Base-by-base conservation (phyloP, 2,888 invertebrate species). In the Aleiodes testaceus region DNA sequence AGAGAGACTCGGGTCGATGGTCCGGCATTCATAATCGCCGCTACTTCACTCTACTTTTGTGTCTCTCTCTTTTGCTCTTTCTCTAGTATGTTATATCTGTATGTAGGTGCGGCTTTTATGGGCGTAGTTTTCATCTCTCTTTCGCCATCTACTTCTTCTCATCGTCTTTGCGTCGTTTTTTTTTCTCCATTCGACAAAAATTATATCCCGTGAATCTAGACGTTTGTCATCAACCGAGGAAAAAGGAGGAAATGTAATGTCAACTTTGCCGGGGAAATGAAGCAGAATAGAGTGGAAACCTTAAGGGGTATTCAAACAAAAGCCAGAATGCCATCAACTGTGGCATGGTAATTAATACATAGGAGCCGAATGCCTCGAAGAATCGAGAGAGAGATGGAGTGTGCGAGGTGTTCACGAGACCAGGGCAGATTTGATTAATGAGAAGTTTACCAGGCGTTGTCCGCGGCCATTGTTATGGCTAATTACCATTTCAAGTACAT, bases 361-460 rank as follows among this genome's bases (percentile, higher is more conserved):
- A 42, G 14, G 16, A 50, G 20, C 50, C 18, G 50, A 50, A 18
- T 9, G 16, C 42, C 36, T 36, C 22, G 64, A 14, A 16, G 26
- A 44, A 64, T 9, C 36, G 11, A 44, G 42, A 11, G 36, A 36
- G 36, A 36, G 36, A 36, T 1, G 36, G 36, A 36, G 36, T 26
- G 26, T 5, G 55, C 16, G 36, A 66, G 61, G 69, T 64, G 66
- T 47, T 59, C 66, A 14, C 20, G 22, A 61, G 66, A 50, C 66
- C 55, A 53, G 67, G 44, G 66, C 36, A 75, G 72, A 77, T 82
- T 80, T 80, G 82, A 82, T 82, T 82, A 80, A 82, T 78, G 80
- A 80, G 75, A 50, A 68, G 20, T 68, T 68, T 68, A 55, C 45
- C 50, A 49, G 20, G 42, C 76, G 77, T 36, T 36, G 36, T 74